Conservation (phyloP, 2,888 invertebrate genomes). For the Drosophila longiperda region DNA sequence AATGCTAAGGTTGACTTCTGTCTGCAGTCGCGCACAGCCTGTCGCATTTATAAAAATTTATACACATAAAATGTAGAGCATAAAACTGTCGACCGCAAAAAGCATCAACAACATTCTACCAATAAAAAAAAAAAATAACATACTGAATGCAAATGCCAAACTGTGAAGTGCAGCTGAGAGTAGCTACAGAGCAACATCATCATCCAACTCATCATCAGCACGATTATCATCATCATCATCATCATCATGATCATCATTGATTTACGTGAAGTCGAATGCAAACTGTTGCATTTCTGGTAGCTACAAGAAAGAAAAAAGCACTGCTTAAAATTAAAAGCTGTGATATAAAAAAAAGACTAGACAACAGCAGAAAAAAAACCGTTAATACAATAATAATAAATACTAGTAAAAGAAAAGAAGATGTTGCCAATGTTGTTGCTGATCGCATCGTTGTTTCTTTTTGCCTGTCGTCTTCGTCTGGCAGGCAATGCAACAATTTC, state of each 20-base stretch:
- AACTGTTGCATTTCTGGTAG: conserved; percentile 67
- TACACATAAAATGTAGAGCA: conserved; percentile 77
- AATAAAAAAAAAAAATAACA: conserved; percentile 36
- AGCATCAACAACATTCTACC: conserved; percentile 44
- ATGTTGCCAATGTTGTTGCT: conserved; percentile 61
- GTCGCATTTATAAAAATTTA: conserved; percentile 56
- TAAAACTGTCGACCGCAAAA: conserved; percentile 71
- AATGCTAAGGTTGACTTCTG: conserved; percentile 81
- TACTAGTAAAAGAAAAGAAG: conserved; percentile 74
- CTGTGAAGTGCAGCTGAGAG: conserved; percentile 56
- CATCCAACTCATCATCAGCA: conserved; percentile 16
- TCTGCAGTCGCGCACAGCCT: conserved; percentile 37
- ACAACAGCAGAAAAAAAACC: conserved; percentile 36
- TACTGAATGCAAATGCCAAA: conserved; percentile 78
- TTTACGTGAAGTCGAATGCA: conserved; percentile 64
- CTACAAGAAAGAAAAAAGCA: conserved; percentile 53
- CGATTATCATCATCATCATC: conserved; percentile 24
- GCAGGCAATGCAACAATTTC: conserved; percentile 79
- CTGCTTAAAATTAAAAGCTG: conserved; percentile 54
- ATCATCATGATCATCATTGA: conserved; percentile 60
- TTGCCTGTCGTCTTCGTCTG: conserved; percentile 46
- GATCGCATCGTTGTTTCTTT: conserved; percentile 56
- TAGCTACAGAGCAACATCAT: conserved; percentile 35
- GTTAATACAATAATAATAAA: conserved; percentile 70
- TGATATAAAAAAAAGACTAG: conserved; percentile 40